These are phyloP conservation scores for Medauroidea extradentata DNA, from an alignment of 1,140 invertebrate species.

Conservation along the genomic window DNA sequence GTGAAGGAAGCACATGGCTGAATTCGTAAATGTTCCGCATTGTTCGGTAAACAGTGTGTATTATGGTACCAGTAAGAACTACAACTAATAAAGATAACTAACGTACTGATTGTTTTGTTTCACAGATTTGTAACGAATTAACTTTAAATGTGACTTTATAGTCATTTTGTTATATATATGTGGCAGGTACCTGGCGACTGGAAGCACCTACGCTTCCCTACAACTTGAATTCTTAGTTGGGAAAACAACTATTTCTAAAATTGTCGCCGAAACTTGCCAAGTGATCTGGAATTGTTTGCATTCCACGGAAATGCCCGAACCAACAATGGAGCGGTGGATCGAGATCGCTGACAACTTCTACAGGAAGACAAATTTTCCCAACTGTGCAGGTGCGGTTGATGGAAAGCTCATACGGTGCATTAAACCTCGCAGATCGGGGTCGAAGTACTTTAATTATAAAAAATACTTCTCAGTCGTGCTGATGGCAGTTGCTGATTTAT, in stretches of 20 bases:
- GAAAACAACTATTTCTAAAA: not conserved
- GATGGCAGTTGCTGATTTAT: constrained; percentile 37
- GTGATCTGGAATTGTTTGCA: not conserved
- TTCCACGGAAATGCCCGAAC: constrained; percentile 9
- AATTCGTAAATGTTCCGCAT: no score
- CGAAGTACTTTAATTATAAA: constrained; percentile 34
- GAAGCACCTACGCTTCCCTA: not conserved
- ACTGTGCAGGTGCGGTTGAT: constrained; percentile 26
- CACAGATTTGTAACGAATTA: no score
- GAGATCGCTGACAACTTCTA: constrained; percentile 2
- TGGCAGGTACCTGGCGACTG: not conserved
- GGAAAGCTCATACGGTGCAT: constrained; percentile 33
- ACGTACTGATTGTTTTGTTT: no score
- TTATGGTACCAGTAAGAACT: no score
- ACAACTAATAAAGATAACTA: no score
- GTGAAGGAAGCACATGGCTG: no score
- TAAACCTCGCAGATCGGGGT: constrained; percentile 27
- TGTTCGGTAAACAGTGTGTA: no score
- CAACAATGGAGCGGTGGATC: not conserved
- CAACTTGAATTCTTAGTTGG: not conserved
- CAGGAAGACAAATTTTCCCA: not conserved
- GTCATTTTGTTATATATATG: not conserved
- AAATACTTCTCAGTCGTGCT: constrained; percentile 28
- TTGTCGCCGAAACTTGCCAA: not conserved
- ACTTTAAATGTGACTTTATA: no score